A percentile compares a stretch with the other conserved stretches of the same genome.
phyloP scores from a whole-genome alignment of 2,888 invertebrate genomes.

The Ophion ventricosus region DNA sequence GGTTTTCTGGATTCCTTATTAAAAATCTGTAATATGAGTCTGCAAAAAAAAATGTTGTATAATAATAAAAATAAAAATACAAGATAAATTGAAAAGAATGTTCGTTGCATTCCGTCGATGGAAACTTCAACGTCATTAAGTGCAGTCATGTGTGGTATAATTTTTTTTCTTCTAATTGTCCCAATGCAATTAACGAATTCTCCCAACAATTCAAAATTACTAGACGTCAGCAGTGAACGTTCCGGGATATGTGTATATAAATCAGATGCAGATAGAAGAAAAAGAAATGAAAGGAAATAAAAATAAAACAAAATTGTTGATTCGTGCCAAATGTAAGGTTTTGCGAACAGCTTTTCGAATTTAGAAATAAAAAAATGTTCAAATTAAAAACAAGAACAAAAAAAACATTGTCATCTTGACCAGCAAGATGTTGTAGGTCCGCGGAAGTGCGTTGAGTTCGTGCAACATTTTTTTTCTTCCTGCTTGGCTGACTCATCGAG shows the following conservation, averaged over 20 bases:
- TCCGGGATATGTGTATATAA: too few relatives aligned
- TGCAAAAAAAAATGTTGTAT: neutral
- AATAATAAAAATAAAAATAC: neutral
- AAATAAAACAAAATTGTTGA: too few relatives aligned
- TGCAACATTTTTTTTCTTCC: neutral
- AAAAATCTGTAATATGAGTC: too few relatives aligned
- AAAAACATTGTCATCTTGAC: too few relatives aligned
- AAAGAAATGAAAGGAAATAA: too few relatives aligned
- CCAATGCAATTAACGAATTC: neutral
- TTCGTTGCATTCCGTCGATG: neutral
- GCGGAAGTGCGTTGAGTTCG: neutral
- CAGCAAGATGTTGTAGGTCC: neutral
- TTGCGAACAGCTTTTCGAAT: too few relatives aligned
- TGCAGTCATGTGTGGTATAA: neutral
- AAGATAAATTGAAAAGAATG: neutral
- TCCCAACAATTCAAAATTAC: neutral
- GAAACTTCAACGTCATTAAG: neutral
- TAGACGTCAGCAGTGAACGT: too few relatives aligned
- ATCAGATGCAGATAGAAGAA: too few relatives aligned
- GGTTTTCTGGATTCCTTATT: too few relatives aligned
- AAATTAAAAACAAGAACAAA: too few relatives aligned
- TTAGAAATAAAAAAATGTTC: too few relatives aligned
- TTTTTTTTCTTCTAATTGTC: neutral
- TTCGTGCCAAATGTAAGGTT: too few relatives aligned
- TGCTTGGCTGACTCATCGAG: conserved; percentile 64